Evolutionary conservation across 2,888 invertebrate species (phyloP), one percentile per base, ranked within the genome.

Genomic region (Aspidapion aeneum): DNA sequence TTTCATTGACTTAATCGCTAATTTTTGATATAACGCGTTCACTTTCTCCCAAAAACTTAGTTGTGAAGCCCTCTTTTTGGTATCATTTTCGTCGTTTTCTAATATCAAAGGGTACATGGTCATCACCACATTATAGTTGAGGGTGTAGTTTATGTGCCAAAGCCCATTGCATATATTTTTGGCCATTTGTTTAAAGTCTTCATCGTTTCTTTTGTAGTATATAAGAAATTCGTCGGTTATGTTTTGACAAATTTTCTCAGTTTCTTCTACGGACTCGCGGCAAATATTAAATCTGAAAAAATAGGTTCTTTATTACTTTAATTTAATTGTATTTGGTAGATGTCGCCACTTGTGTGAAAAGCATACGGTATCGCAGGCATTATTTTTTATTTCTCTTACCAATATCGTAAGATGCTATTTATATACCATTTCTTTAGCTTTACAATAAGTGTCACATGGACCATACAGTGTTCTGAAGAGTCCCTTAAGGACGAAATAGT

Each of bases 231-330:
- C 82, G 0, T 86, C 84, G 59, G 85, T 78, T 0, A 90, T 74
- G 48, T 83, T 74, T 18, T 84, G 81, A 70, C 88, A 88, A 0
- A 88, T 83, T 59, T 82, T 80, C 19, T 81, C 83, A 0, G 91
- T 89, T 73, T 90, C 89, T 0, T 83, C 82, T 57, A 86, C 81
- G 2, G 85, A 84, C 1, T 82, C 82, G 1, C 85, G 84, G 73
- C 90, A 90, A 1, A 91, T 80, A 75, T 91, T 91, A 76, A 87
- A 91, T 70, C 90, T 89, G 76, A 51, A 78, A 75, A 3, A 57
- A 63, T 48, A 55, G n/a, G n/a, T n/a, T n/a, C n/a, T n/a, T n/a
- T n/a, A n/a, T n/a, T n/a, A n/a, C n/a, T n/a, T n/a, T n/a, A n/a
- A n/a, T n/a, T 21, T 51, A 18, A 17, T 22, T 16, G n/a, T n/a